Conservation (phyloP, 2,113 vertebrate genomes). For the Onychostruthus taczanowskii region DNA sequence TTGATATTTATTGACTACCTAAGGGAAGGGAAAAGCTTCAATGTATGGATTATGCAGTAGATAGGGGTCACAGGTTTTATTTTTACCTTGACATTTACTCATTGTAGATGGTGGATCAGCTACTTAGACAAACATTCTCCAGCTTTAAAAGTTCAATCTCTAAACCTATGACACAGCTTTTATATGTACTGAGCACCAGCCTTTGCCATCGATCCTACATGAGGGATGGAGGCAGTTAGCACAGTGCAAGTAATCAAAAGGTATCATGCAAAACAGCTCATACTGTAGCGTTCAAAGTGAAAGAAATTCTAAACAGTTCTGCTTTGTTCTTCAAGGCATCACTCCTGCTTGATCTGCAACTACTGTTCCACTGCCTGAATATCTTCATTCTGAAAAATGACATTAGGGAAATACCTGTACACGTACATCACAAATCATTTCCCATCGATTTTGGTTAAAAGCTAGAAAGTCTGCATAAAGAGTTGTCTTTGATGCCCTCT, state of each 20-base stretch:
- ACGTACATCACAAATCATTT: not conserved
- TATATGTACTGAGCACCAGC: not conserved
- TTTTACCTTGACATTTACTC: conserved; percentile 49
- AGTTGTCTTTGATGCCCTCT: conserved; percentile 28
- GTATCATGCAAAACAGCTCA: not conserved
- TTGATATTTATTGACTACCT: conserved; percentile 33
- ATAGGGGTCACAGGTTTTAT: conserved; percentile 16
- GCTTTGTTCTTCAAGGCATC: not conserved
- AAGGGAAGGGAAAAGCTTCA: conserved; percentile 1
- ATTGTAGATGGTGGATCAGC: not conserved
- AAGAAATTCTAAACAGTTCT: not conserved
- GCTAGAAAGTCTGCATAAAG: conserved; percentile 21
- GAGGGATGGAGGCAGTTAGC: not conserved
- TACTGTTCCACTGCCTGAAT: not conserved
- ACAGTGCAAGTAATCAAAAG: not conserved
- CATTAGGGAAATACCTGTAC: conserved; percentile 6
- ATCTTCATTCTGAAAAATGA: not conserved
- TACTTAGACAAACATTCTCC: conserved; percentile 31
- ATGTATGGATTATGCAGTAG: conserved; percentile 30
- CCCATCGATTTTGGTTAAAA: conserved; percentile 29
- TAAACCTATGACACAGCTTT: conserved; percentile 22
- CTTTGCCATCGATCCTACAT: not conserved
- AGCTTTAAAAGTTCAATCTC: conserved; percentile 31
- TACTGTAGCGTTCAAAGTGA: not conserved
- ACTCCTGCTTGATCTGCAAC: not conserved